Base-by-base conservation (phyloP, 2,888 invertebrate species). In the Tryphoninae sp. region DNA sequence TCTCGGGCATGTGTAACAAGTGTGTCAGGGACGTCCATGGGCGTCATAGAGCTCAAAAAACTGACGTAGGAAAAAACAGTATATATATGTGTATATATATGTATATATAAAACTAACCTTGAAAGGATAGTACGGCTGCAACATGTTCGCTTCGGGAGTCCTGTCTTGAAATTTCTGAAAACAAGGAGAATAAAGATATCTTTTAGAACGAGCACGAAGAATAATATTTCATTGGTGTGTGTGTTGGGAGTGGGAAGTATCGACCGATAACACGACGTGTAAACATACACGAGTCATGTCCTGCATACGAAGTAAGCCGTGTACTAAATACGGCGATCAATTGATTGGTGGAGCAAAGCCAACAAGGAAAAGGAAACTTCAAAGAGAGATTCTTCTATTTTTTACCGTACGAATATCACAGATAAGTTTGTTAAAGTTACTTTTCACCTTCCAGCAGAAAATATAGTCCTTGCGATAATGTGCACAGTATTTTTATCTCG, bases 101-200 rank as follows among this genome's bases (percentile, higher is more conserved):
- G 13, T 42, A 53, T 78, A 74, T 51, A 13, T 71, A 80, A 68
- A 65, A 82, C 94, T 95, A 92, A 96, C 96, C 95, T 96, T 96
- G 95, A 96, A 96, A 90, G 96, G 96, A 93, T 96, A 96, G 93
- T 96, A 96, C 93, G 96, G 96, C 89, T 96, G 95, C 92, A 95
- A 95, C 96, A 96, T 96, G 91, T 92, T 95, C 93, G 83, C 81
- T 90, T 88, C 40, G 9, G 22, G 7, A 42, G 22, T 72, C 1
- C 67, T 68, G 19, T 9, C 49, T 58, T 49, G 9, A 40, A 55
- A 40, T 73, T 40, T 64, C 79, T 82, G 82, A 19, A 79, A 82
- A 68, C 13, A 33, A 71, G 4, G 9, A 61, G 16, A 49, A 68
- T 16, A 42, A 71, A 1, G 9, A 61, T 13, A 49, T 45, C 13